These are phyloP conservation scores for Ochropleura leucogaster DNA, from an alignment of 2,888 invertebrate genomes.

Conservation along the genomic window DNA sequence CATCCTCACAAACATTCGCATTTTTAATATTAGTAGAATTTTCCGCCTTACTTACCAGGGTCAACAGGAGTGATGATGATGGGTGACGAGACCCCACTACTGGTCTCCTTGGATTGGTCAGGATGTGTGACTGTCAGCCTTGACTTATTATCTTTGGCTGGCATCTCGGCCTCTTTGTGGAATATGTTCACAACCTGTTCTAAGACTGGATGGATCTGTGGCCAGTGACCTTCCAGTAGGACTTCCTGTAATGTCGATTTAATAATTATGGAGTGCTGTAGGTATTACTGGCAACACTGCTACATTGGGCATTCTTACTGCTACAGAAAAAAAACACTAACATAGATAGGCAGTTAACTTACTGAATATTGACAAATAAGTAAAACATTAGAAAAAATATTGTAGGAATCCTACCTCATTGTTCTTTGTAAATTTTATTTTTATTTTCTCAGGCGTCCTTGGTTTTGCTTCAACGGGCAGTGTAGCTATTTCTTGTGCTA, in stretches of 20 bases:
- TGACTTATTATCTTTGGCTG: conserved; percentile 27
- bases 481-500: conserved; percentile 52
- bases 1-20: too few relatives aligned
- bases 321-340: background rate
- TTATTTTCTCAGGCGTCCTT: conserved; percentile 70
- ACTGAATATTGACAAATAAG: background rate
- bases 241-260: conserved; percentile 74
- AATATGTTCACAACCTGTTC: conserved; percentile 81
- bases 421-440: conserved; percentile 80
- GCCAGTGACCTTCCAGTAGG: conserved; percentile 83
- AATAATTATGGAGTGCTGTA: background rate
- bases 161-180: conserved; percentile 65
- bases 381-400: background rate
- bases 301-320: too few relatives aligned
- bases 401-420: conserved; percentile 71
- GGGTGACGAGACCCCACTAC: conserved; percentile 69
- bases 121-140: conserved; percentile 11
- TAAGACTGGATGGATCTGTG: conserved; percentile 78
- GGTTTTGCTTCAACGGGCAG: conserved; percentile 21
- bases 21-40: background rate
- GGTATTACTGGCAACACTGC: too few relatives aligned
- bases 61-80: conserved; percentile 63
- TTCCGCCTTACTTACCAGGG: conserved; percentile 64
- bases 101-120: conserved; percentile 22
- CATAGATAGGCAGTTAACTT: background rate